Base-by-base conservation (phyloP, 2,888 invertebrate genomes). In the Agelastica alni region DNA sequence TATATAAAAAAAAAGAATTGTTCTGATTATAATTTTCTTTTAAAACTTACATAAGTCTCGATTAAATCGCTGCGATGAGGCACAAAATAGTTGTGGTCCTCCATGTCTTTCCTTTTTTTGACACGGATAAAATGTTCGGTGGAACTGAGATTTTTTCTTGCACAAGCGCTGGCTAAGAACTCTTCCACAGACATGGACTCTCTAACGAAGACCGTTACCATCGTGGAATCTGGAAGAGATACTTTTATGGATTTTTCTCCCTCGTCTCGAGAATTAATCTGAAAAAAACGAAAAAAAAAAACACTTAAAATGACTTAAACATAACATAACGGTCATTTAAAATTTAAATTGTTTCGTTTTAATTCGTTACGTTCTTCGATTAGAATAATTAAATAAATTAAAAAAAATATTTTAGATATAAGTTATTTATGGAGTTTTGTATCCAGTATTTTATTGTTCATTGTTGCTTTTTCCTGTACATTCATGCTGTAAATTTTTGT, bases 161-260 rank as follows among this genome's bases (percentile, higher is more conserved):
- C 89, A 79, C 96, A 96, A 43, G 95, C 95, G 66, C 88, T 89
- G 36, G 93, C 93, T 61, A 97, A 82, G 77, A 97, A 93, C 79
- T 97, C 96, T 75, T 96, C 95, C 41, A 96, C 95, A 26, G 94
- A 90, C 91, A 96, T 96, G 59, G 89, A 89, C 61, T 95, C 94
- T 68, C 92, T 85, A 65, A 95, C 85, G 72, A 88, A 89, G 62
- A 95, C 92, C 51, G 89, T 90, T 45, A 92, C 92, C 62, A 84
- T 85, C 58, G 84, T 85, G 61, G 85, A 89, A 77, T 94, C 94
- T 53, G 94, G 95, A 67, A 95, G 84, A 45, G 91, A 89, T 70
- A 95, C 93, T 78, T 93, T 92, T 62, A 92, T 91, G 46, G 89
- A 88, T 72, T 93, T 92, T 75, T 94, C 92, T 61, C 87, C 84